Conservation (phyloP, 1,140 invertebrate genomes). For the Euschistus heros region DNA sequence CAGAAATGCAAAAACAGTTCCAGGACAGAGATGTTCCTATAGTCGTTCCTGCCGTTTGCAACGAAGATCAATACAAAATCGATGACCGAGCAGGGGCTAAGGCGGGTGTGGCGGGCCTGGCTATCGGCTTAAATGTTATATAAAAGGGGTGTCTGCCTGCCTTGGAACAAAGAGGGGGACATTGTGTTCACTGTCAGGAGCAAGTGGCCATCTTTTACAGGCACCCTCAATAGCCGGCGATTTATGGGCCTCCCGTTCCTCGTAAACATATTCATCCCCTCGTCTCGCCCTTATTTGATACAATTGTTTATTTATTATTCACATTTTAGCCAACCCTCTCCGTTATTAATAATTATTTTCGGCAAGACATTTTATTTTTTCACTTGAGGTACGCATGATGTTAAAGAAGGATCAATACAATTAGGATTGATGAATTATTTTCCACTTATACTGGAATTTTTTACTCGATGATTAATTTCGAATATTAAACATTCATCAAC, state of each 20-base stretch:
- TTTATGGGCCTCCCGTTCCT: constrained; percentile 7
- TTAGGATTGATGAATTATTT: too few species aligned
- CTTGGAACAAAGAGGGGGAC: constrained; percentile 12
- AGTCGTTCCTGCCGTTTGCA: too few species aligned
- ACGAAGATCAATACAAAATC: background rate
- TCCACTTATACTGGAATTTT: too few species aligned
- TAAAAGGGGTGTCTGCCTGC: background rate
- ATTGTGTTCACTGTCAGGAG: constrained; percentile 15
- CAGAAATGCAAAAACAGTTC: too few species aligned
- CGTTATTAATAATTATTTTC: too few species aligned
- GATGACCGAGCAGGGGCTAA: background rate
- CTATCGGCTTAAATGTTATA: constrained; percentile 11
- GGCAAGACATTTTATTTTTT: too few species aligned
- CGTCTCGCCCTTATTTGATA: background rate
- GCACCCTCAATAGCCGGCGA: background rate
- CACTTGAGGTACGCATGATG: too few species aligned
- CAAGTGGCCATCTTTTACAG: constrained; percentile 12
- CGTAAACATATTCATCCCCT: constrained; percentile 13
- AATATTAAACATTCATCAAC: too few species aligned
- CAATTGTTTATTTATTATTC: background rate
- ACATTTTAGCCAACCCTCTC: too few species aligned
- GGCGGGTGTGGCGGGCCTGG: background rate
- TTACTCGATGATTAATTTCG: too few species aligned
- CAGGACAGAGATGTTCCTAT: too few species aligned
- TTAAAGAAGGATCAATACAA: too few species aligned